phyloP scores from a whole-genome alignment of 2,888 invertebrate species.

The Ochropacha duplaris region DNA sequence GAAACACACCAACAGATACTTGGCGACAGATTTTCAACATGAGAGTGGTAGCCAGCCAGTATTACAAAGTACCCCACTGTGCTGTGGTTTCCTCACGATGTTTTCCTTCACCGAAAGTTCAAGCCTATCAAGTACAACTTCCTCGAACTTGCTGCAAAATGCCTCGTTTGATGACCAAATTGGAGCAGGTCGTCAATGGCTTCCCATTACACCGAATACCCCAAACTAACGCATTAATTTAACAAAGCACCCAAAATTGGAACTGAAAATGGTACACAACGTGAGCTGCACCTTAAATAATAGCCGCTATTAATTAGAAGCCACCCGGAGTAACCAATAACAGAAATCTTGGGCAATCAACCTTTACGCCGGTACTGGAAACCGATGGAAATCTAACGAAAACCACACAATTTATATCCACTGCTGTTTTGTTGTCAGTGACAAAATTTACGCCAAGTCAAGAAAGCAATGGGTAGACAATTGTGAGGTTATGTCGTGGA shows the following conservation, averaged over 20 bases:
- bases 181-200: background rate
- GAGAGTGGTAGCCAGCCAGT: too few relatives aligned
- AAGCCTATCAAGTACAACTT: too few relatives aligned
- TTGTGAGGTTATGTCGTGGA: background rate
- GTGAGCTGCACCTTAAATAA: slow-evolving; percentile 33
- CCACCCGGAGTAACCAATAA: slow-evolving; percentile 30
- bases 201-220: background rate
- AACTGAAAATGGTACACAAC: slow-evolving; percentile 29
- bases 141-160: too few relatives aligned
- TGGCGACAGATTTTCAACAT: too few relatives aligned
- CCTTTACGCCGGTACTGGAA: background rate
- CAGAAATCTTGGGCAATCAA: slow-evolving; percentile 23
- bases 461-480: background rate
- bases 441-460: background rate
- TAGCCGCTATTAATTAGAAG: slow-evolving; percentile 35
- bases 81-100: too few relatives aligned
- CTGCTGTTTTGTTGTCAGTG: background rate
- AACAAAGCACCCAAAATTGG: slow-evolving; percentile 23
- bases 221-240: slow-evolving; percentile 1
- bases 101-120: too few relatives aligned
- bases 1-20: too few relatives aligned
- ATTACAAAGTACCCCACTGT: too few relatives aligned
- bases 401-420: background rate
- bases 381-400: slow-evolving; percentile 6
- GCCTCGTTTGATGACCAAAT: background rate